Conservation (phyloP, 2,888 invertebrate genomes). For the Eretmocerus hayati region DNA sequence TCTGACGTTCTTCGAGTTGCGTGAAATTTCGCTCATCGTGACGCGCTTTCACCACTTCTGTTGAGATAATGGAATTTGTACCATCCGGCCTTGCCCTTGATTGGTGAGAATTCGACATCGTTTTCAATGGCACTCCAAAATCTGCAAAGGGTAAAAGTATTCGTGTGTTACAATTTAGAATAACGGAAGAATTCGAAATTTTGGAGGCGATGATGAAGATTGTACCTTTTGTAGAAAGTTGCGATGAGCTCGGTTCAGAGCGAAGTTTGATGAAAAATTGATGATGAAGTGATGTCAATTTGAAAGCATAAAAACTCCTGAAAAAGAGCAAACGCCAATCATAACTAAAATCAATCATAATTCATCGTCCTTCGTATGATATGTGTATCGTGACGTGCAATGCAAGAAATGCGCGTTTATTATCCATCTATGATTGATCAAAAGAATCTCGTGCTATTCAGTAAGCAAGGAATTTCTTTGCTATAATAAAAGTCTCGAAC, state of each 20-base stretch:
- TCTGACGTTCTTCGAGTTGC: constrained; percentile 53
- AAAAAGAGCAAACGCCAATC: constrained; percentile 32
- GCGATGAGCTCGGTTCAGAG: constrained; percentile 60
- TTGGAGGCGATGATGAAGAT: too few relatives aligned
- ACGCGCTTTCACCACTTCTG: constrained; percentile 33
- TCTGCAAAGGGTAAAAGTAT: constrained; percentile 29
- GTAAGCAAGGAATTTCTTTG: too few relatives aligned
- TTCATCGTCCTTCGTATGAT: too few relatives aligned
- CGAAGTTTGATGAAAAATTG: constrained; percentile 67
- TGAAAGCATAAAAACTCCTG: constrained; percentile 69
- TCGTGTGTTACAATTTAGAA: background rate
- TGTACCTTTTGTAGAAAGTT: constrained; percentile 43
- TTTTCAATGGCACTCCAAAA: constrained; percentile 42
- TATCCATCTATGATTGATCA: too few relatives aligned
- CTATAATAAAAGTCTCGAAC: too few relatives aligned
- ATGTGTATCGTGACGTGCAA: too few relatives aligned
- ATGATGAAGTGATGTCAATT: constrained; percentile 70
- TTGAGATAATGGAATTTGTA: constrained; percentile 38
- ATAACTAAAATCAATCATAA: too few relatives aligned
- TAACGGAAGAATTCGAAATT: background rate
- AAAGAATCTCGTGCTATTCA: too few relatives aligned
- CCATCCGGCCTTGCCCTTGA: constrained; percentile 32
- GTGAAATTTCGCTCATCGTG: constrained; percentile 20
- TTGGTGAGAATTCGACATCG: constrained; percentile 33
- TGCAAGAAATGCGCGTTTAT: too few relatives aligned